These are phyloP conservation scores for Siniperca obscura DNA, from an alignment of 2,797 vertebrate species.

Conservation along the genomic window DNA sequence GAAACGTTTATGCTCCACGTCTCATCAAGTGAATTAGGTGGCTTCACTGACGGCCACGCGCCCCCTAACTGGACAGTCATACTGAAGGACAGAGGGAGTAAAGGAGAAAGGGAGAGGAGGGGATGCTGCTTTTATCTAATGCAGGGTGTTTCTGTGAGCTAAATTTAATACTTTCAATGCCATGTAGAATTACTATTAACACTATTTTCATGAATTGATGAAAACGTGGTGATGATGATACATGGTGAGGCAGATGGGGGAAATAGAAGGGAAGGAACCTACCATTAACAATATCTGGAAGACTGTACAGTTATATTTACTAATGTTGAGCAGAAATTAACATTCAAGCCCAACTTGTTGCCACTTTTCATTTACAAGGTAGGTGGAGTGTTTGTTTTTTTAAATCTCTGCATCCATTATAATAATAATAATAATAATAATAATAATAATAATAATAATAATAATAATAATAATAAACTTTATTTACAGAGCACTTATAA, in stretches of 20 bases:
- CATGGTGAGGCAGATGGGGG: too few relatives aligned
- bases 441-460: too few relatives aligned
- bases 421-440: too few relatives aligned
- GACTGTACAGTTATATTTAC: neutral
- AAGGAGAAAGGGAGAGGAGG: neutral
- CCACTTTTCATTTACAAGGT: neutral
- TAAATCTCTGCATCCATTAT: slow-evolving; percentile 2
- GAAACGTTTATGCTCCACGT: slow-evolving; percentile 63
- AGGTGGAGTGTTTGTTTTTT: neutral
- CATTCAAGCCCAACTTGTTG: neutral
- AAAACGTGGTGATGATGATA: neutral
- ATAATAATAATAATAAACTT: too few relatives aligned
- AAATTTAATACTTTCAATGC: neutral
- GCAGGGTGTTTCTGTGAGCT: slow-evolving; percentile 6
- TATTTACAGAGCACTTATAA: too few relatives aligned
- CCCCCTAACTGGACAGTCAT: slow-evolving; percentile 18
- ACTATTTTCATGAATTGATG: neutral
- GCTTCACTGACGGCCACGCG: slow-evolving; percentile 43
- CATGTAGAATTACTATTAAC: neutral
- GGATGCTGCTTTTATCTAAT: neutral
- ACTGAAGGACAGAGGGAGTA: neutral
- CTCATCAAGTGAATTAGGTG: slow-evolving; percentile 74
- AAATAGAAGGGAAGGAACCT: neutral
- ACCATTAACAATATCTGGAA: neutral
- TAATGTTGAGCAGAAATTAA: neutral